Evolutionary conservation across 2,113 vertebrate species (phyloP), one percentile per base, ranked within the genome.

Genomic region (Dicentrarchus labrax): DNA sequence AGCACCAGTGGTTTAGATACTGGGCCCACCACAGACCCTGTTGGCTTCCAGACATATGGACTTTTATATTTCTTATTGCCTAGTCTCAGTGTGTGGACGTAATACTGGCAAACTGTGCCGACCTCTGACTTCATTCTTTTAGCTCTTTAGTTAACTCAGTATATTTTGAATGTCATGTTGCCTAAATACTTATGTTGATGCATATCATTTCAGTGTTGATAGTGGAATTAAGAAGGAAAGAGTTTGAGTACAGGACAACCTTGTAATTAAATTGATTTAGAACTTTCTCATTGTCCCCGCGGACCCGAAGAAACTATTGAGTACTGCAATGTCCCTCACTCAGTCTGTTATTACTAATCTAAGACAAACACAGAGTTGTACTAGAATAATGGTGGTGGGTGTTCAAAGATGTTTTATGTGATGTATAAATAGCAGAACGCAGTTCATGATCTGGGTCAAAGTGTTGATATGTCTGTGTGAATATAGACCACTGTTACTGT

Each of bases 401-500:
- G 50, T 56, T 76, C 39, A 65, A 13, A 47, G 36, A 65, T 45
- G 41, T 45, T 39, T 65, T 56, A 67, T 73, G 4, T 60, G 36
- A 71, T 79, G 60, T 62, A 30, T 22, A 47, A 30, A 4, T 68
- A 39, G 24, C 54, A 38, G 53, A 60, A 41, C 30, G 39, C 50
- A 17, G 9, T 72, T 76, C 41, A 30, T 67, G 57, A 74, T 45
- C 30, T 62, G 30, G 11, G 19, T 50, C 13, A 66, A 57, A 57
- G 56, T 62, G 53, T 56, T 69, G 77, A 0, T 66, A 9, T 66
- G 30, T 30, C 30, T 30, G 66, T 80, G 51, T 38, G 68, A 54
- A 59, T 51, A 1, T 54, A 24, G 72, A 84, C 51, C 13, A 59
- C 11, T 69, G 21, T 86, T 66, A 83, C 72, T 86, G 76, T 89